phyloP scores from a whole-genome alignment of 2,113 vertebrate genomes.

The Nettapus auritus region DNA sequence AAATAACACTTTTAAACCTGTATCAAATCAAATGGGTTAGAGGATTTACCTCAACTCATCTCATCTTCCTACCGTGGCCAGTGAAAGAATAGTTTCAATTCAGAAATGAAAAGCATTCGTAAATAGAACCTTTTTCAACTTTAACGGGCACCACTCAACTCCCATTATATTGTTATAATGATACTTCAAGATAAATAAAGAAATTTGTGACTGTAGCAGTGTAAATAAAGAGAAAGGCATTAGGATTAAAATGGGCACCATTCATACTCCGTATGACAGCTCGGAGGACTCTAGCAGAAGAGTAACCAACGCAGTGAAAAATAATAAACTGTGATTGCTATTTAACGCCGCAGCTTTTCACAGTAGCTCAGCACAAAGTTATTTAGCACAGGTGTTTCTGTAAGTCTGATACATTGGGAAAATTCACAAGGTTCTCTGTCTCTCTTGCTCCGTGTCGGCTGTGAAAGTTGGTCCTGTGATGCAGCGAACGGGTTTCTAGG shows the following conservation, averaged over 20 bases:
- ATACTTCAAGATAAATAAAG: not conserved
- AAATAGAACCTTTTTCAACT: not conserved
- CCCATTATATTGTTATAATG: slow-evolving; percentile 16
- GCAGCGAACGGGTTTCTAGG: not conserved
- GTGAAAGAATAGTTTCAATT: not conserved
- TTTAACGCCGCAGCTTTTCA: slow-evolving; percentile 69
- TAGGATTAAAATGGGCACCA: slow-evolving; percentile 11
- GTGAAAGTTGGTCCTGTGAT: slow-evolving; percentile 48
- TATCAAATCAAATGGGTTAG: not conserved
- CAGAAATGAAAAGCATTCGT: not conserved
- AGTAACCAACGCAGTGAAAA: slow-evolving; percentile 56
- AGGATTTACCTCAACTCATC: not conserved
- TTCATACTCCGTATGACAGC: not conserved
- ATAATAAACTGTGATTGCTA: slow-evolving; percentile 47
- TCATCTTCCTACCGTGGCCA: not conserved
- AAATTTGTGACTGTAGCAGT: not conserved
- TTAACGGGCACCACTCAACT: not conserved
- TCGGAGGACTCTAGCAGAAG: slow-evolving; percentile 22
- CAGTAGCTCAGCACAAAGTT: slow-evolving; percentile 64
- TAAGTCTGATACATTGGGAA: slow-evolving; percentile 72
- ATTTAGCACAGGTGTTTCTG: slow-evolving; percentile 70
- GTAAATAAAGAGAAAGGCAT: not conserved
- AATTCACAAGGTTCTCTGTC: slow-evolving; percentile 63
- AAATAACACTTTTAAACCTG: not conserved
- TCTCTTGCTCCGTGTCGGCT: slow-evolving; percentile 43